These are phyloP conservation scores for Lasioglossum oenotherae DNA, from an alignment of 2,888 invertebrate species.

Conservation along the genomic window DNA sequence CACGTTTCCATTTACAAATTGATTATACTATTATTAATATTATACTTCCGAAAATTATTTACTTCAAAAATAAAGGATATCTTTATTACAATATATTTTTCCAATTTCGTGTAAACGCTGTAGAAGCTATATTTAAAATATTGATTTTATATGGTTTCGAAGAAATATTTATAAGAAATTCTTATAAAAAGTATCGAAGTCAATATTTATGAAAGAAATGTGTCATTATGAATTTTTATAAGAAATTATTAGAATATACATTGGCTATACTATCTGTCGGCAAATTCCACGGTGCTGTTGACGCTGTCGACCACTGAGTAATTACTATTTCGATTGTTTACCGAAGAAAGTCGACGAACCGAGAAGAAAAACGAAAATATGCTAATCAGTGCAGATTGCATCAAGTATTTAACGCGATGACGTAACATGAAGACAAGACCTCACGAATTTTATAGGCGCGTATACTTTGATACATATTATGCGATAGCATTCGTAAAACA, in stretches of 20 bases:
- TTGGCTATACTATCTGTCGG: not conserved
- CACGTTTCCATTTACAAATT: not conserved
- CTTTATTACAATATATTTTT: not conserved
- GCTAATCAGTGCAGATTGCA: constrained; percentile 1
- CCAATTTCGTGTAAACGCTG: not conserved
- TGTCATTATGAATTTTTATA: not conserved
- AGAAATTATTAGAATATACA: not conserved
- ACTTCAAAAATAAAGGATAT: not conserved
- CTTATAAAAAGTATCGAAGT: not conserved
- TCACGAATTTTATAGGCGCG: not conserved
- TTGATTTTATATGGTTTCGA: not conserved
- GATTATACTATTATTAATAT: not conserved
- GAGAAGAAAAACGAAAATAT: not conserved
- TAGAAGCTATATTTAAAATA: not conserved
- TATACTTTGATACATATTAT: not conserved
- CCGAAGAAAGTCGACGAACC: not conserved
- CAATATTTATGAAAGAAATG: not conserved
- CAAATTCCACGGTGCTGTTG: not conserved
- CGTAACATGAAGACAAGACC: not conserved
- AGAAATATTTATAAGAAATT: not conserved
- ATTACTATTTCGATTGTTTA: not conserved
- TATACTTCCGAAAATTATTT: not conserved
- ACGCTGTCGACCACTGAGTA: not conserved
- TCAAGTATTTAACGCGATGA: not conserved
- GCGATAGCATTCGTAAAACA: not conserved